These are phyloP conservation scores for Tenrec ecaudatus DNA, from an alignment of 2,113 vertebrate species.

Conservation along the genomic window DNA sequence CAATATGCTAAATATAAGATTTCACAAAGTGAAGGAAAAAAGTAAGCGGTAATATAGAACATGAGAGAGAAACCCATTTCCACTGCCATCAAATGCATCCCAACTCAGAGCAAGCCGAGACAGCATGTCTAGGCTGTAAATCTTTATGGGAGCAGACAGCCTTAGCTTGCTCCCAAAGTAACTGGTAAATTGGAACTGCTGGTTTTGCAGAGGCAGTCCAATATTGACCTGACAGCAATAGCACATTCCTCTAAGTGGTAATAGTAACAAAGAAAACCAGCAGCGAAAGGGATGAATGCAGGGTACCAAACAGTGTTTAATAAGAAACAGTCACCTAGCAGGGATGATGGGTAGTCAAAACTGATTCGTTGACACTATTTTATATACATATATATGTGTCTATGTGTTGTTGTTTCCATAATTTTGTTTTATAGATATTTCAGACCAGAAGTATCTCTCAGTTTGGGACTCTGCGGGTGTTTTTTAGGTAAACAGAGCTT, in stretches of 20 bases:
- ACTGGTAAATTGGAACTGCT: not conserved
- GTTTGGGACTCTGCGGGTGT: not conserved
- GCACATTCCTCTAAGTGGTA: too few species aligned
- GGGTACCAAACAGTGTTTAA: not conserved
- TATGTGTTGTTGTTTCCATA: not conserved
- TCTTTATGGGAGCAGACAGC: too few species aligned
- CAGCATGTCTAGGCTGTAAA: too few species aligned
- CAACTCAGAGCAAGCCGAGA: too few species aligned
- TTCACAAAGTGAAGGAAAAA: constrained; percentile 9
- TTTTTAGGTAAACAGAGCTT: not conserved
- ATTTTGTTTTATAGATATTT: not conserved
- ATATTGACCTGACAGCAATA: too few species aligned
- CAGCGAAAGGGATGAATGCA: not conserved
- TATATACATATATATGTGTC: not conserved
- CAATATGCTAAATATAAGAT: not conserved
- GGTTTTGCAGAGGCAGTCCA: not conserved
- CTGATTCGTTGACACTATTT: not conserved
- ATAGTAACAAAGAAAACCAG: not conserved
- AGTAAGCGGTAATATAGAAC: not conserved
- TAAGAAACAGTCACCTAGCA: not conserved
- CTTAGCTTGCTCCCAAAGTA: too few species aligned
- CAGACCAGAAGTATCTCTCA: not conserved
- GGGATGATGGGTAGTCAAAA: not conserved
- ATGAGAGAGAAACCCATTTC: too few species aligned
- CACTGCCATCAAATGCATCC: too few species aligned